These are phyloP conservation scores for Rynchops niger DNA, from an alignment of 2,113 vertebrate species.

Conservation along the genomic window DNA sequence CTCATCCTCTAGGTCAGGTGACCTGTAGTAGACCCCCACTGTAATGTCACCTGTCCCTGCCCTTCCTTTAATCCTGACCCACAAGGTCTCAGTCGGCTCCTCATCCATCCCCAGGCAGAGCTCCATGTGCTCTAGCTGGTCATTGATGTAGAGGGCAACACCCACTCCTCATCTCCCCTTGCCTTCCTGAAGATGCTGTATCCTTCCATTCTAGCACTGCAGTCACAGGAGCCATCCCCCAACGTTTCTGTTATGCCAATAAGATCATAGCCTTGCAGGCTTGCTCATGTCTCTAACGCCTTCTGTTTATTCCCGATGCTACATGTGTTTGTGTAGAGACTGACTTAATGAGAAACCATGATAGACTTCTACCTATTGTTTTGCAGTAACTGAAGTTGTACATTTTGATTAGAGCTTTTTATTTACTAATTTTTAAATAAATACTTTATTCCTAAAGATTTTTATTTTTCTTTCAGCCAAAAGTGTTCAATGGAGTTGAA, in stretches of 20 bases:
- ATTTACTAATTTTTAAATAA: background rate
- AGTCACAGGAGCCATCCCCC: background rate
- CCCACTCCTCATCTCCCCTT: background rate
- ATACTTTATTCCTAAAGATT: background rate
- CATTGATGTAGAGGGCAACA: background rate
- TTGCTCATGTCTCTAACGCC: background rate
- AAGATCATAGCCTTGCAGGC: background rate
- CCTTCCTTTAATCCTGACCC: background rate
- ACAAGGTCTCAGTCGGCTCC: background rate
- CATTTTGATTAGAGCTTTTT: background rate
- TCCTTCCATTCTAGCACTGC: background rate
- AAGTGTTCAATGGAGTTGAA: background rate
- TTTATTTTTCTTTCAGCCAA: background rate
- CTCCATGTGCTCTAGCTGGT: background rate
- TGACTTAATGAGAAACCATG: background rate
- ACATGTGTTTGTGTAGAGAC: background rate
- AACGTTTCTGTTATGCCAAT: background rate
- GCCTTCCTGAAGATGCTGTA: background rate
- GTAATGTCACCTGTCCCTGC: background rate
- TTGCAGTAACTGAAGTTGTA: background rate
- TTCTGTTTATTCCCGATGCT: background rate
- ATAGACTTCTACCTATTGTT: background rate
- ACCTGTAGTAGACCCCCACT: background rate
- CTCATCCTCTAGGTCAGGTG: background rate
- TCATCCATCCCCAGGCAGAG: background rate